phyloP scores from a whole-genome alignment of 2,797 vertebrate genomes.

The Sciurus carolinensis region DNA sequence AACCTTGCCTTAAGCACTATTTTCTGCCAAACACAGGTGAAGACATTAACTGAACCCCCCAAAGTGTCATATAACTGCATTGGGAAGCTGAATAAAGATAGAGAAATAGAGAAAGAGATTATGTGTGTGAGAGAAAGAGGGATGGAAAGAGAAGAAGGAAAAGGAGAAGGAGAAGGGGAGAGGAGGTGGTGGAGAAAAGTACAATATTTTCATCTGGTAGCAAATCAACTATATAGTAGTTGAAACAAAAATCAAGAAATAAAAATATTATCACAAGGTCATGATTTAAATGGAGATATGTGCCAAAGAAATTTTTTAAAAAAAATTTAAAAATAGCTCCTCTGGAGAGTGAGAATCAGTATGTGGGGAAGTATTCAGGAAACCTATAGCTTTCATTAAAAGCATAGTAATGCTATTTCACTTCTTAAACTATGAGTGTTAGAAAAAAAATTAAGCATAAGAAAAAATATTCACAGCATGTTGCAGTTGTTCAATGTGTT shows the following conservation, averaged over 20 bases:
- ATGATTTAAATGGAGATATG: not conserved
- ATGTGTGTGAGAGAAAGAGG: not conserved
- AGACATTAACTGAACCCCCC: not conserved
- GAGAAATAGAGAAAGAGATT: not conserved
- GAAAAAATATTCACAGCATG: constrained; percentile 6
- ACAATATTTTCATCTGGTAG: not conserved
- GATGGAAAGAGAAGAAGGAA: not conserved
- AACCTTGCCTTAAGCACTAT: too few relatives aligned
- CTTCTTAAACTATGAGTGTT: constrained; percentile 1
- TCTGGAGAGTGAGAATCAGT: not conserved
- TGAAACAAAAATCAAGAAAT: constrained; percentile 22
- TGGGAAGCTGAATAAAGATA: not conserved
- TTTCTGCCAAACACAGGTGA: not conserved
- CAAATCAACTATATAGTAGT: not conserved
- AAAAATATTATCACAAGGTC: not conserved
- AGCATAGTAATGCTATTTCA: not conserved
- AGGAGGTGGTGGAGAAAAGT: not conserved
- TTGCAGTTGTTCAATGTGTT: not conserved
- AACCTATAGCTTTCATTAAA: not conserved
- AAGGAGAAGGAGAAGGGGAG: too few relatives aligned
- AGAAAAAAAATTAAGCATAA: not conserved
- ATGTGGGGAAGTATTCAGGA: not conserved
- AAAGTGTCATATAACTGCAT: not conserved
- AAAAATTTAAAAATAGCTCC: not conserved
- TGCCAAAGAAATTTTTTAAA: not conserved